Evolutionary conservation across 1,140 invertebrate species (phyloP), one percentile per base, ranked within the genome.

Genomic region (Ostrea denselamellosa): DNA sequence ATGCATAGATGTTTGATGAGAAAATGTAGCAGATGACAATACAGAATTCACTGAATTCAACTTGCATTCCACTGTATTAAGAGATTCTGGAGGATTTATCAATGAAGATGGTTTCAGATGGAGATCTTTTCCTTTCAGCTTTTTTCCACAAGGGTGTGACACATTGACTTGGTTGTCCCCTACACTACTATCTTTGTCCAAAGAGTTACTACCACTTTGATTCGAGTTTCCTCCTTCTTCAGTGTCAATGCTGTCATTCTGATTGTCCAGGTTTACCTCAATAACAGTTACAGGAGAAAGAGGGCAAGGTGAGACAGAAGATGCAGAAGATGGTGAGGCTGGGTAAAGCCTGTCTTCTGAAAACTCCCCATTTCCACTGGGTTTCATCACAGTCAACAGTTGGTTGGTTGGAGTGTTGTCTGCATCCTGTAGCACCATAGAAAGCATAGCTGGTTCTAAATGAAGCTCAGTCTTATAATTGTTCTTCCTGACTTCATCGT

Each of bases 271-370:
- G 44, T 91, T 88, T 0, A 93, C 91, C 68, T 94, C 93, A 22
- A 94, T 94, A 12, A 94, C 93, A 10, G 93, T 94, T 0, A 94
- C 89, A 19, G 93, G 93, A 0, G 92, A 93, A 54, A 91, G 87
- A 0, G 91, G 89, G 19, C 90, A 89, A 58, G 93, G 93, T 19
- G 93, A 93, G 10, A 90, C 34, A 0, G 92, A 91, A 2, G 87
- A 88, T 17, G 90, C 90, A 19, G 91, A 90, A 44, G 90, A 91
- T 19, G 91, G 88, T 8, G 91, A 90, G 0, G 85, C 17, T 12
- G 91, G 92, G 2, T 86, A 84, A 7, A 90, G 62, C 51, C 85
- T 89, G 65, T 89, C 85, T 71, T 89, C 90, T 51, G 53, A 10
- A 54, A 19, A 25, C 9, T 87, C 86, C 5, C 54, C 65, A 65